Conservation (phyloP, 2,888 invertebrate genomes). For the Calliscelio sp. region DNA sequence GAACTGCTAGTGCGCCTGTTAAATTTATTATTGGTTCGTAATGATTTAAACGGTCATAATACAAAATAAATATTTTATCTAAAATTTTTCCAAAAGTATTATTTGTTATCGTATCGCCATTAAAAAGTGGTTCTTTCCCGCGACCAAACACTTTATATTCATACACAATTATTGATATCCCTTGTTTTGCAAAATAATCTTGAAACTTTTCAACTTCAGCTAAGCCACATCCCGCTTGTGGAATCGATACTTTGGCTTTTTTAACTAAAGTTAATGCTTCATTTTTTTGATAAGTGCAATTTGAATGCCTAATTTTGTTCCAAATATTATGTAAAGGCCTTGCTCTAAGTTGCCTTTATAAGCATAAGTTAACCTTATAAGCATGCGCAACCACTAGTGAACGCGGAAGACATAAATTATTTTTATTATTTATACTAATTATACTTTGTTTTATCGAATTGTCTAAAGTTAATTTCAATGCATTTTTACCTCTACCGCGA, state of each 20-base stretch:
- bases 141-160: neutral
- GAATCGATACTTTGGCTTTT: neutral
- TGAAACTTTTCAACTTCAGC: conserved; percentile 33
- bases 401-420: neutral
- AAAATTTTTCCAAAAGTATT: neutral
- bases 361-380: neutral
- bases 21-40: conserved; percentile 40
- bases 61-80: conserved; percentile 22
- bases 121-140: conserved; percentile 8
- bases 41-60: conserved; percentile 29
- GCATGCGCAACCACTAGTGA: neutral
- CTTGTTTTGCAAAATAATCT: conserved; percentile 6
- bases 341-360: neutral
- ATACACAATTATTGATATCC: conserved; percentile 20
- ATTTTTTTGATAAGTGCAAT: neutral
- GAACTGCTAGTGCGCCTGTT: conserved; percentile 1
- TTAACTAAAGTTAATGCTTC: conserved; percentile 10
- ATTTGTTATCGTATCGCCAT: conserved; percentile 20
- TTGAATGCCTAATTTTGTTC: conserved; percentile 1
- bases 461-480: neutral
- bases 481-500: neutral
- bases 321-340: neutral
- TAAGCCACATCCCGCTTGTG: conserved; percentile 2
- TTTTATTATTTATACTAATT: neutral
- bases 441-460: neutral